phyloP scores from a whole-genome alignment of 1,140 invertebrate genomes.

The Dryas iulia region DNA sequence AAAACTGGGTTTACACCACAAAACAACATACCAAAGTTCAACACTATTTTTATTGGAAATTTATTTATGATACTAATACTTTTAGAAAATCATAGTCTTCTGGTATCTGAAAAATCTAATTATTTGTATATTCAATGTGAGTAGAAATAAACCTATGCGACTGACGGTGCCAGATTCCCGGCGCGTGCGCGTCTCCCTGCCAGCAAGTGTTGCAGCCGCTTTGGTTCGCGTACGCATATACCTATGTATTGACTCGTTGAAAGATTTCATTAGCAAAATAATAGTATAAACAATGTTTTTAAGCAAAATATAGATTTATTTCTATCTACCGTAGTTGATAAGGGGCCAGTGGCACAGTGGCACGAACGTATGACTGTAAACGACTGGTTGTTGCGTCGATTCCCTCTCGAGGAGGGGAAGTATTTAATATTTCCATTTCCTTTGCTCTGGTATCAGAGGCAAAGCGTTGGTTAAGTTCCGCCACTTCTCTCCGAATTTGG shows the following conservation, averaged over 20 bases:
- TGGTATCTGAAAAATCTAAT: slow-evolving; percentile 69
- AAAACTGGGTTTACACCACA: too few relatives aligned
- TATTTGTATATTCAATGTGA: slow-evolving; percentile 53
- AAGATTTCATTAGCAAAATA: background rate
- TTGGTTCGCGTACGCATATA: slow-evolving; percentile 18
- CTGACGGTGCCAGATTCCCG: slow-evolving; percentile 48
- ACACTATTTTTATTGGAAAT: background rate
- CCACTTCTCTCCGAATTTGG: too few relatives aligned
- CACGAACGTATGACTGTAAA: too few relatives aligned
- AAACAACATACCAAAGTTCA: too few relatives aligned
- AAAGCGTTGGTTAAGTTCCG: too few relatives aligned
- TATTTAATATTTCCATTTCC: too few relatives aligned
- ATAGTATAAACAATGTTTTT: background rate
- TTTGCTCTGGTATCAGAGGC: too few relatives aligned
- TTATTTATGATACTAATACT: background rate
- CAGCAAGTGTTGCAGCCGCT: slow-evolving; percentile 16
- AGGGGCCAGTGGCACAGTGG: too few relatives aligned
- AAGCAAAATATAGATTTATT: too few relatives aligned
- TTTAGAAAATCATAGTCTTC: slow-evolving; percentile 12
- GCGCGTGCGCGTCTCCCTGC: slow-evolving; percentile 37
- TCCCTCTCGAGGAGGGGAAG: too few relatives aligned
- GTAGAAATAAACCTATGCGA: slow-evolving; percentile 58
- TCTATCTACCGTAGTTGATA: too few relatives aligned
- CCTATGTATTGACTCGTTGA: background rate
- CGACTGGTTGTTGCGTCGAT: too few relatives aligned